These are phyloP conservation scores for Brachionus angularis DNA, from an alignment of 1,140 invertebrate genomes.

Conservation along the genomic window DNA sequence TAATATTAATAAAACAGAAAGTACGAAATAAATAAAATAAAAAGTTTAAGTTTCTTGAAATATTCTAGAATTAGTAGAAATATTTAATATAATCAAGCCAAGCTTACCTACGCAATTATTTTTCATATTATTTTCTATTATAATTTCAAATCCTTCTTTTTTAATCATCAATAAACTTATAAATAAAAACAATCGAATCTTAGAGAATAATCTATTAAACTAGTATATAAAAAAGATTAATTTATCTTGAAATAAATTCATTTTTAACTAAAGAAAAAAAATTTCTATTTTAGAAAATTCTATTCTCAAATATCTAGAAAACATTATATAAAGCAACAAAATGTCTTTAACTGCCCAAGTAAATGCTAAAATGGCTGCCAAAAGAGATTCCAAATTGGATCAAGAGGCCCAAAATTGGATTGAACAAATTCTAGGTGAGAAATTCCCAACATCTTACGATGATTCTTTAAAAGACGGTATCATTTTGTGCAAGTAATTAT, in stretches of 20 bases:
- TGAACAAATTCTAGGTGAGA: constrained; percentile 75
- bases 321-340: no score
- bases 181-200: no score
- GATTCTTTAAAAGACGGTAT: constrained; percentile 85
- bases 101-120: constrained; percentile 36
- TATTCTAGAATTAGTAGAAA: no score
- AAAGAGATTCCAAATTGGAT: constrained; percentile 68
- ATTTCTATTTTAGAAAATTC: no score
- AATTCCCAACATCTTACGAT: constrained; percentile 67
- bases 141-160: neutral
- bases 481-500: constrained; percentile 71
- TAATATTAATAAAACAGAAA: no score
- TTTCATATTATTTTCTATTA: constrained; percentile 9
- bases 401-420: constrained; percentile 87
- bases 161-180: constrained; percentile 14
- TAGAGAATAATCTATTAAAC: no score
- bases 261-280: no score
- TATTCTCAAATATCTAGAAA: no score
- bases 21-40: no score
- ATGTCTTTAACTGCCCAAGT: constrained; percentile 43
- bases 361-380: constrained; percentile 42
- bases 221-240: neutral
- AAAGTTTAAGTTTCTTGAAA: no score
- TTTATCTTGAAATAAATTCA: neutral
- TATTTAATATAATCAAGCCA: no score